Conservation (phyloP, 2,888 invertebrate species). For the Rotaria sp. region DNA sequence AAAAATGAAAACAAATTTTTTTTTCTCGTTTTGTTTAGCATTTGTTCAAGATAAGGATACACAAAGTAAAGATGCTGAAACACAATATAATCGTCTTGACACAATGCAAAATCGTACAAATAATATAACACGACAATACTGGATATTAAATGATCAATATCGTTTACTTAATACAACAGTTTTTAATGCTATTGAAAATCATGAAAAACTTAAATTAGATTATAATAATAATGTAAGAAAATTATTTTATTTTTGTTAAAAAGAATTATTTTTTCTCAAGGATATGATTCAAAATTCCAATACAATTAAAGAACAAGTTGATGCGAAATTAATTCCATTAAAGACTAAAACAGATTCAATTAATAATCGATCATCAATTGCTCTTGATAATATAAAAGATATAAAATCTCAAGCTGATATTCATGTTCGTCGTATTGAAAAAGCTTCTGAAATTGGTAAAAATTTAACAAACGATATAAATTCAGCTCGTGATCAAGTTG, state of each 20-base stretch:
- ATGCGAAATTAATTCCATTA: constrained; percentile 3
- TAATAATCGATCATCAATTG: constrained; percentile 8
- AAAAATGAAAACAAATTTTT: not conserved
- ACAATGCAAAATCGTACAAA: not conserved
- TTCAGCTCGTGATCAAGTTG: constrained; percentile 19
- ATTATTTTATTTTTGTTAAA: not conserved
- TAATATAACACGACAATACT: not conserved
- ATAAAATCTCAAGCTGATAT: constrained; percentile 19
- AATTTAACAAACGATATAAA: constrained; percentile 3
- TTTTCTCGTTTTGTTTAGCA: not conserved
- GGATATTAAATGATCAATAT: not conserved
- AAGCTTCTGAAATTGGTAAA: not conserved
- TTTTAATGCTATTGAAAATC: not conserved
- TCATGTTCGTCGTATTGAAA: constrained; percentile 9
- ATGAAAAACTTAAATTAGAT: not conserved
- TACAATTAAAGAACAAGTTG: constrained; percentile 21
- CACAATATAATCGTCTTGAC: constrained; percentile 8
- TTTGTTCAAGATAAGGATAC: constrained; percentile 29
- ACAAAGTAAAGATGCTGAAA: constrained; percentile 29
- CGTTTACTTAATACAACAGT: not conserved
- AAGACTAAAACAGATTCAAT: not conserved
- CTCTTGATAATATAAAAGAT: not conserved
- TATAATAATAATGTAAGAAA: constrained; percentile 20
- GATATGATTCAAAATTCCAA: not conserved
- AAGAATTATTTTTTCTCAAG: not conserved